These are phyloP conservation scores for Hyppa rectilinea DNA, from an alignment of 2,888 invertebrate genomes.

Conservation along the genomic window DNA sequence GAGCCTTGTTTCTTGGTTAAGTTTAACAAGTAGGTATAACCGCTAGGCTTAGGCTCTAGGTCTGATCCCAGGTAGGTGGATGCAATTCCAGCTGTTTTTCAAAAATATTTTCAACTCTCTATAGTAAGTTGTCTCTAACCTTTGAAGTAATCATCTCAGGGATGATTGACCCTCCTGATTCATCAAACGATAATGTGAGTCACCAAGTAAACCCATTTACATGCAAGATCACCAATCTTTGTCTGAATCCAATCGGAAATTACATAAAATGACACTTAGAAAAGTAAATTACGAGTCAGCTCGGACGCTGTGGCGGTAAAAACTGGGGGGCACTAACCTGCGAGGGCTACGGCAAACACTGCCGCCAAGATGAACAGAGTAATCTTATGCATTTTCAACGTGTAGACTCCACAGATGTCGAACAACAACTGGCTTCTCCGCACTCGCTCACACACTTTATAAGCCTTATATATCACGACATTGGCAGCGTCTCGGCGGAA, in stretches of 20 bases:
- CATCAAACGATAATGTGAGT: conserved; percentile 32
- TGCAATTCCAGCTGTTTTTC: background rate
- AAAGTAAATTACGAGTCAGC: conserved; percentile 73
- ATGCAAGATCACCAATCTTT: conserved; percentile 37
- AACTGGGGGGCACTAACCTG: conserved; percentile 89
- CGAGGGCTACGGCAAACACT: conserved; percentile 81
- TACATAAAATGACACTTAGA: conserved; percentile 69
- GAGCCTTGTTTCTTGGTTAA: background rate
- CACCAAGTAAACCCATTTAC: conserved; percentile 40
- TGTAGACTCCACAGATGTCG: conserved; percentile 74
- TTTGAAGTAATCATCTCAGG: conserved; percentile 3
- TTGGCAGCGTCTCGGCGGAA: conserved; percentile 72
- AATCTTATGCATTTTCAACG: conserved; percentile 81
- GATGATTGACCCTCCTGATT: conserved; percentile 30
- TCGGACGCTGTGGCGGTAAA: conserved; percentile 75
- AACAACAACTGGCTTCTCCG: conserved; percentile 81
- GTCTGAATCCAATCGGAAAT: conserved; percentile 73
- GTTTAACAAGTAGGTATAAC: background rate
- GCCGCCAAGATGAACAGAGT: conserved; percentile 82
- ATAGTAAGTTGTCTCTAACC: background rate
- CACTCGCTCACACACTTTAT: conserved; percentile 76
- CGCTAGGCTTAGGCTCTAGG: background rate
- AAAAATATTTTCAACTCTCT: background rate
- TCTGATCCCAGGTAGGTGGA: background rate
- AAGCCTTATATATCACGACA: conserved; percentile 73